Conservation (phyloP, 2,113 vertebrate species). For the Odocoileus virginianus region DNA sequence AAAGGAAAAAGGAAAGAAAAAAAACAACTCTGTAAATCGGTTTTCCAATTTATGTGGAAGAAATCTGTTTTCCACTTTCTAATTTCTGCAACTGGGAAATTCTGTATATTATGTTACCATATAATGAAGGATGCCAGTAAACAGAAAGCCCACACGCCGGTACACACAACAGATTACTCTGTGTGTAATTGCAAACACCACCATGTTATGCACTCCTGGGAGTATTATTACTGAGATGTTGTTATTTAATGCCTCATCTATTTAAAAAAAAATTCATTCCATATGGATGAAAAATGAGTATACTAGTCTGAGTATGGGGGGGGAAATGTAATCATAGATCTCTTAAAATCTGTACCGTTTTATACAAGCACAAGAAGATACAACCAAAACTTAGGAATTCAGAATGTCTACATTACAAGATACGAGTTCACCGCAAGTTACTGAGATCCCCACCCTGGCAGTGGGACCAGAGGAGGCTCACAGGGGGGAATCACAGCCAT, state of each 20-base stretch:
- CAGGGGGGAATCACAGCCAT: neutral
- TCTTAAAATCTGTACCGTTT: slow-evolving; percentile 49
- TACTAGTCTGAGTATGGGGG: slow-evolving; percentile 14
- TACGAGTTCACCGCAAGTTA: neutral
- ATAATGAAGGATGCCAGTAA: slow-evolving; percentile 61
- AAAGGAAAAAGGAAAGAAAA: neutral
- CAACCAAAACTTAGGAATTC: neutral
- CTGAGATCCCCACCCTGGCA: neutral
- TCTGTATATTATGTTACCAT: slow-evolving; percentile 45
- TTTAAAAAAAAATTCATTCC: slow-evolving; percentile 59
- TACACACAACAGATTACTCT: slow-evolving; percentile 43
- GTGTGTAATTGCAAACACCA: slow-evolving; percentile 45
- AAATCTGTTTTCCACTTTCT: slow-evolving; percentile 59
- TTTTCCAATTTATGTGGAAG: slow-evolving; percentile 59
- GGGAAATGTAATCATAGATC: slow-evolving; percentile 32
- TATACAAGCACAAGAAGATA: slow-evolving; percentile 31
- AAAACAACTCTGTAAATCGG: slow-evolving; percentile 12
- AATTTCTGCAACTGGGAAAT: slow-evolving; percentile 62
- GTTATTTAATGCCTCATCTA: slow-evolving; percentile 66
- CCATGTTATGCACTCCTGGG: slow-evolving; percentile 55
- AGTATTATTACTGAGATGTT: slow-evolving; percentile 56
- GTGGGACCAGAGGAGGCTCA: neutral
- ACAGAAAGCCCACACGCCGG: slow-evolving; percentile 58
- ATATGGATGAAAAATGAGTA: slow-evolving; percentile 62
- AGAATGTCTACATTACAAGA: neutral